These are phyloP conservation scores for Anastrepha obliqua DNA, from an alignment of 1,140 invertebrate genomes.

Conservation along the genomic window DNA sequence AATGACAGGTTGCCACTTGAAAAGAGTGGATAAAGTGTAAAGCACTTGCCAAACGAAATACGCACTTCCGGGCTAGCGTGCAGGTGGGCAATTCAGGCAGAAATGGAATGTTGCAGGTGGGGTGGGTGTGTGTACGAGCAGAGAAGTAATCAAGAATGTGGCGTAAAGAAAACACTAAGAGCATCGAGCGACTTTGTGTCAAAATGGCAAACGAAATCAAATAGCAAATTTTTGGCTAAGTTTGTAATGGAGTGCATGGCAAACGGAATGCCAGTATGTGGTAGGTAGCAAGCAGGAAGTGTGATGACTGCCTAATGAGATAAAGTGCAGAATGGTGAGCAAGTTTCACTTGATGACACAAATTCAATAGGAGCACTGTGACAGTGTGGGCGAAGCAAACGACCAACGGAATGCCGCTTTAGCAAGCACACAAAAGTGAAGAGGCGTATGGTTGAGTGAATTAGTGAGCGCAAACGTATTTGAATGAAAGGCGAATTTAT, in stretches of 20 bases:
- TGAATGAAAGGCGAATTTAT: slow-evolving; percentile 19
- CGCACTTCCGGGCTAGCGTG: not conserved
- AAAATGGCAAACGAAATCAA: not conserved
- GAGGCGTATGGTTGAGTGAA: not conserved
- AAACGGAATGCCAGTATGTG: not conserved
- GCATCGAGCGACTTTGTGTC: not conserved
- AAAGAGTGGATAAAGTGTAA: not conserved
- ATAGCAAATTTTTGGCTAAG: not conserved
- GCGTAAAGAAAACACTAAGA: not conserved
- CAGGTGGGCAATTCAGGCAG: not conserved
- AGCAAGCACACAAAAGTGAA: slow-evolving; percentile 28
- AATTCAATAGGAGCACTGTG: slow-evolving; percentile 3
- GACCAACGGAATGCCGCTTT: not conserved
- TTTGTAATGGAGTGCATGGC: not conserved
- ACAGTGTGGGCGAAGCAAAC: not conserved
- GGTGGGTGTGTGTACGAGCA: not conserved
- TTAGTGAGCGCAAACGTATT: not conserved
- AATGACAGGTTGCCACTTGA: not conserved
- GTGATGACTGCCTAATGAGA: not conserved
- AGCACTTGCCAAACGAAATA: not conserved
- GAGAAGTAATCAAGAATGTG: not conserved
- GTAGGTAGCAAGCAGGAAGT: not conserved
- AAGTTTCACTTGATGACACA: slow-evolving; percentile 40
- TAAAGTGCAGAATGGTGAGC: not conserved
- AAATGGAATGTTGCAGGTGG: not conserved